Percentiles rank a stretch among this genome's conserved stretches.
phyloP scores from a whole-genome alignment of 2,797 vertebrate species.

The Ataeniobius toweri region DNA sequence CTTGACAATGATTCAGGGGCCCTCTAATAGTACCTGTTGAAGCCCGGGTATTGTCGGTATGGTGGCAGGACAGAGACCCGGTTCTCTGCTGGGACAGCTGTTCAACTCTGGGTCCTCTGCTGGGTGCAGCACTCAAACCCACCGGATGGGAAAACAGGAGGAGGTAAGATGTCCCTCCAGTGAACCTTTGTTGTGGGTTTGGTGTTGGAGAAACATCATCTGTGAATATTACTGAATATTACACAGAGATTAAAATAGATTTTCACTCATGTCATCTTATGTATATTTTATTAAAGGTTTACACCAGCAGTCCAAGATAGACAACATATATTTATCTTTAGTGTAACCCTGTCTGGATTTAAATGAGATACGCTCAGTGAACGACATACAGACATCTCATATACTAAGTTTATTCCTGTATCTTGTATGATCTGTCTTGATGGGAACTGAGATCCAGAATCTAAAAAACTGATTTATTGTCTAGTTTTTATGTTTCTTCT shows the following conservation, averaged over 20 bases:
- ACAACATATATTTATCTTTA: neutral
- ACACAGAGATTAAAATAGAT: neutral
- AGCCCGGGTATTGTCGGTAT: conserved; percentile 35
- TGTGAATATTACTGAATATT: neutral
- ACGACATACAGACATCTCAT: too few species aligned
- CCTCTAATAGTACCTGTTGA: neutral
- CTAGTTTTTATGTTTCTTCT: neutral
- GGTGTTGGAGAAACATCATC: too few species aligned
- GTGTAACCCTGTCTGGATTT: neutral
- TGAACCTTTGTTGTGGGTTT: neutral
- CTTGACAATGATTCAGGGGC: neutral
- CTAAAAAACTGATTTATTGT: neutral
- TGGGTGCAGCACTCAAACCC: conserved; percentile 22
- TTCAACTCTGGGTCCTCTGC: conserved; percentile 37
- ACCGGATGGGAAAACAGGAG: conserved; percentile 49
- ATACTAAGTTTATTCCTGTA: neutral
- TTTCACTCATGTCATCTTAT: neutral
- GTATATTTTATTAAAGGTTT: neutral
- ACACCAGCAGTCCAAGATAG: neutral
- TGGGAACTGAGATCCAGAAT: neutral
- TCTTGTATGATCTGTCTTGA: too few species aligned
- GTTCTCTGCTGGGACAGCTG: conserved; percentile 39
- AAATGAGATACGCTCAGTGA: neutral
- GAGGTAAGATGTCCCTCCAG: conserved; percentile 52
- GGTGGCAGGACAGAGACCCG: conserved; percentile 47